phyloP scores from a whole-genome alignment of 2,113 vertebrate species.

The Pluvianellus socialis region DNA sequence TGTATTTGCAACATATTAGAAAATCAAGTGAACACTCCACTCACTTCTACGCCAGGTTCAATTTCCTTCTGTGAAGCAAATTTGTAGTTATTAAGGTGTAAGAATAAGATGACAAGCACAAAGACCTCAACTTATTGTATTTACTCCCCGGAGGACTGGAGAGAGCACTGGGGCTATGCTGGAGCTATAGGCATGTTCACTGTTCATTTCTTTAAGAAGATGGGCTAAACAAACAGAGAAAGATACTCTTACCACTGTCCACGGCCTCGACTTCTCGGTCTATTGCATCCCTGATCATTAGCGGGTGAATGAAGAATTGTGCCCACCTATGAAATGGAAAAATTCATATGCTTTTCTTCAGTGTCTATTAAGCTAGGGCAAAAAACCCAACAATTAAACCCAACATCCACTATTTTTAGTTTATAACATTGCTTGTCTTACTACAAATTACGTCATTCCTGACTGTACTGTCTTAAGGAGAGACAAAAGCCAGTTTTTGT shows the following conservation, averaged over 20 bases:
- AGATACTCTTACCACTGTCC: conserved; percentile 84
- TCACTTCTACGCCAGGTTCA: neutral
- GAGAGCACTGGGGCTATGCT: neutral
- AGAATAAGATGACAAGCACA: neutral
- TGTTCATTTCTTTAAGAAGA: neutral
- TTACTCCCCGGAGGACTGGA: neutral
- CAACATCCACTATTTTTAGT: neutral
- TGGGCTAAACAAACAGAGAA: neutral
- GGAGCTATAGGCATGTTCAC: neutral
- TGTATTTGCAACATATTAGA: neutral
- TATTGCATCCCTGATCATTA: conserved; percentile 94
- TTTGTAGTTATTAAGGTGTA: neutral
- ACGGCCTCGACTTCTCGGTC: conserved; percentile 96
- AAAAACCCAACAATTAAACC: neutral
- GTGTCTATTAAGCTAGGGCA: neutral
- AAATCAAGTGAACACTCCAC: neutral
- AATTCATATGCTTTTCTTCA: neutral
- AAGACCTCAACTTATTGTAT: neutral
- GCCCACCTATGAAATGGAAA: conserved; percentile 85
- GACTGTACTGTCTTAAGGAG: neutral
- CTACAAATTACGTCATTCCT: neutral
- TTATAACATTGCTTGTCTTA: neutral
- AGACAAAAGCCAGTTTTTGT: neutral
- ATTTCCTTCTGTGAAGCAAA: neutral
- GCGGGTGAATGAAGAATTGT: conserved; percentile 94